These are phyloP conservation scores for Hydrotaea diabolus DNA, from an alignment of 2,888 invertebrate species.

Conservation along the genomic window DNA sequence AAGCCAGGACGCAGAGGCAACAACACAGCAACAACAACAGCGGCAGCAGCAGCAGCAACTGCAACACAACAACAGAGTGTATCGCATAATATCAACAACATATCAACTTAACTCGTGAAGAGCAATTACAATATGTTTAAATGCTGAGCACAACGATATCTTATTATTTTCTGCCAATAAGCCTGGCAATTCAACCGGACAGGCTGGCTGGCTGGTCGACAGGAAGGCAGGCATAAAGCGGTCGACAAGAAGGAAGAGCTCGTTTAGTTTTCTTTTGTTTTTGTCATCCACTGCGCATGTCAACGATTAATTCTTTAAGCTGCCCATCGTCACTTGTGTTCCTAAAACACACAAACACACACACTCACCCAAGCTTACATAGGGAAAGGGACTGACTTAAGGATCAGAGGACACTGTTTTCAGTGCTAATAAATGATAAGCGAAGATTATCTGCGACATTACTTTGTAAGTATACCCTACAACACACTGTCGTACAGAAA, in stretches of 20 bases:
- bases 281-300: constrained; percentile 75
- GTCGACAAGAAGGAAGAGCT: constrained; percentile 1
- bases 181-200: constrained; percentile 59
- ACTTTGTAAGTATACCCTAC: too few species aligned
- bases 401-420: constrained; percentile 59
- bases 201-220: background rate
- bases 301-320: constrained; percentile 80
- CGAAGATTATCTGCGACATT: too few species aligned
- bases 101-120: constrained; percentile 68
- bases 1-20: constrained; percentile 60
- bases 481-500: too few species aligned
- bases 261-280: constrained; percentile 35
- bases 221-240: background rate
- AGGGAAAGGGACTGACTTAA: constrained; percentile 24
- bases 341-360: constrained; percentile 41
- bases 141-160: constrained; percentile 76
- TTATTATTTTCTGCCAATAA: constrained; percentile 71
- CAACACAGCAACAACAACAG: constrained; percentile 12
- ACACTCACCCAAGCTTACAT: background rate
- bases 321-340: constrained; percentile 77
- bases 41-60: background rate
- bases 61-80: constrained; percentile 36
- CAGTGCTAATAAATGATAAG: background rate
- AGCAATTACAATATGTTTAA: constrained; percentile 81
- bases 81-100: constrained; percentile 67